These are phyloP conservation scores for Melieria crassipennis DNA, from an alignment of 2,888 invertebrate species.

Conservation along the genomic window DNA sequence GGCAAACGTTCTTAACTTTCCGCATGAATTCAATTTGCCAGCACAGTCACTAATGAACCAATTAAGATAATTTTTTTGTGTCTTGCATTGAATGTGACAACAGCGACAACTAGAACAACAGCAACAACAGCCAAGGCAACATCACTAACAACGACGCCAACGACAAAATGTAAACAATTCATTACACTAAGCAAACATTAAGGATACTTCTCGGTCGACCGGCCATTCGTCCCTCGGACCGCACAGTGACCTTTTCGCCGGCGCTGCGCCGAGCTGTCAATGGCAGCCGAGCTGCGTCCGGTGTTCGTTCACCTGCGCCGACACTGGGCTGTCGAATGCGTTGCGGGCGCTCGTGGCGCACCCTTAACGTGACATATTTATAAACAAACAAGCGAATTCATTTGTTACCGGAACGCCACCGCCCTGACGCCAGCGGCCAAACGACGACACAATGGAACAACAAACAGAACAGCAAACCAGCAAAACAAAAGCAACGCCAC, in stretches of 20 bases:
- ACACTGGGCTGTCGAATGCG: not conserved
- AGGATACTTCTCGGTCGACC: not conserved
- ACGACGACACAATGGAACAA: conserved; percentile 2
- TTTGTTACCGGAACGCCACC: not conserved
- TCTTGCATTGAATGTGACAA: conserved; percentile 1
- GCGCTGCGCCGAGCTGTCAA: not conserved
- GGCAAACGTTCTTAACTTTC: not conserved
- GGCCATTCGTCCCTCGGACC: not conserved
- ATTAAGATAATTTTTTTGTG: conserved; percentile 22
- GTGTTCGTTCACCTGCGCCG: not conserved
- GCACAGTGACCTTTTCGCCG: conserved; percentile 6
- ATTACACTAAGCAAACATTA: conserved; percentile 20
- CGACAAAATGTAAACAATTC: conserved; percentile 20
- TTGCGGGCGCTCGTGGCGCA: not conserved
- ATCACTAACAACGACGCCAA: too few relatives aligned
- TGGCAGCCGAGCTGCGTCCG: not conserved
- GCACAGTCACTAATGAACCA: conserved; percentile 12
- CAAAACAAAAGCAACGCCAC: not conserved
- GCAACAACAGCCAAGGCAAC: not conserved
- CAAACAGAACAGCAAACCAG: conserved; percentile 1
- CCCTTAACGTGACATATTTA: conserved; percentile 8
- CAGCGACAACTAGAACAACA: not conserved
- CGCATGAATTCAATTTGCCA: not conserved
- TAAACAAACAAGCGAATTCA: not conserved
- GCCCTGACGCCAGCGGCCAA: not conserved